Conservation (phyloP, 2,113 vertebrate species). For the Rhinopomastus cyanomelas region DNA sequence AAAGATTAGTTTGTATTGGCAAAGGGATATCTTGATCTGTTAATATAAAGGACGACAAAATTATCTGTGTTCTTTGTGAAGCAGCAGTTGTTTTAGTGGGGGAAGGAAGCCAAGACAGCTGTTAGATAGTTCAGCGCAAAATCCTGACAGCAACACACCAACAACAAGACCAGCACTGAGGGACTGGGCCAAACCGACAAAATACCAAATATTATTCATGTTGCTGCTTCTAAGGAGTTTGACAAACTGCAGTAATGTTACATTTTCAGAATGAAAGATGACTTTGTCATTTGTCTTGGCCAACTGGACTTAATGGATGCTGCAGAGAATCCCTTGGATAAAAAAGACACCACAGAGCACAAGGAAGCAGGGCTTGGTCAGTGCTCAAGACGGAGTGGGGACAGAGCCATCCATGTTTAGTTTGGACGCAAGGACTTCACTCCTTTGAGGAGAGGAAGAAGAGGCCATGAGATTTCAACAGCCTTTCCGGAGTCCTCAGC, state of each 20-base stretch:
- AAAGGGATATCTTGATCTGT: slow-evolving; percentile 45
- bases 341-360: neutral
- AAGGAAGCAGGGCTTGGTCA: neutral
- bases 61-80: slow-evolving; percentile 64
- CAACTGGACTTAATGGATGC: neutral
- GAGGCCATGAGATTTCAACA: slow-evolving; percentile 12
- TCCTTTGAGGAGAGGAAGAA: slow-evolving; percentile 43
- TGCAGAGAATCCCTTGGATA: neutral
- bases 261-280: slow-evolving; percentile 1
- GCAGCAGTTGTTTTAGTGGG: slow-evolving; percentile 44
- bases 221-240: slow-evolving; percentile 5
- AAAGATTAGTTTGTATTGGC: slow-evolving; percentile 59
- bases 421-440: slow-evolving; percentile 18
- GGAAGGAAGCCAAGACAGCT: slow-evolving; percentile 56
- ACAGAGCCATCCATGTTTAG: slow-evolving; percentile 1
- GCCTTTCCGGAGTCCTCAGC: slow-evolving; percentile 41
- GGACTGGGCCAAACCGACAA: neutral
- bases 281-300: neutral
- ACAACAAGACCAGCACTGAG: slow-evolving; percentile 30
- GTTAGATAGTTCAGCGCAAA: slow-evolving; percentile 54
- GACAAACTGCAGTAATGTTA: neutral
- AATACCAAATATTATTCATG: slow-evolving; percentile 27
- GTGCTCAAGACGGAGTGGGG: neutral
- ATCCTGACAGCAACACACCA: slow-evolving; percentile 45
- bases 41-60: slow-evolving; percentile 66